phyloP scores from a whole-genome alignment of 2,797 vertebrate species.

The Epinephelus malabaricus region DNA sequence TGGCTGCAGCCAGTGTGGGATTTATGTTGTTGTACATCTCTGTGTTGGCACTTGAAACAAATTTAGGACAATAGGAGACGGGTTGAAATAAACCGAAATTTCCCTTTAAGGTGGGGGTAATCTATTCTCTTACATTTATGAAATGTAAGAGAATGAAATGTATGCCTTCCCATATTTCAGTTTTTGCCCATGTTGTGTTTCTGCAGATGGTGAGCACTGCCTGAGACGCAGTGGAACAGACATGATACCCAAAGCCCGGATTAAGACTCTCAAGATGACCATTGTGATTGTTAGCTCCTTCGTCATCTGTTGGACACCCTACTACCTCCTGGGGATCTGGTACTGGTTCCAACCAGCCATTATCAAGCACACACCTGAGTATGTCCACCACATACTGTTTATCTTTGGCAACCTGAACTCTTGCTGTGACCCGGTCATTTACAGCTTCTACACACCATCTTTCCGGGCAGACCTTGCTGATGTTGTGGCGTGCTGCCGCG shows the following conservation, averaged over 20 bases:
- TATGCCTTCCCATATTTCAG: no score
- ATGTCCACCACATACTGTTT: conserved; percentile 89
- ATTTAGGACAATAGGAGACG: no score
- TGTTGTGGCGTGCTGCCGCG: conserved; percentile 44
- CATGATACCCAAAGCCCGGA: conserved; percentile 89
- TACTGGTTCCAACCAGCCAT: conserved; percentile 92
- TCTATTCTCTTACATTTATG: no score
- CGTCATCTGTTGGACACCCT: conserved; percentile 91
- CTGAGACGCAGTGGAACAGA: conserved; percentile 81
- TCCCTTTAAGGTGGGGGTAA: no score
- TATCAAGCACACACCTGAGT: conserved; percentile 87
- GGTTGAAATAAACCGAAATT: no score
- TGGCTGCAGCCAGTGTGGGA: no score
- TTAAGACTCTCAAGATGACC: conserved; percentile 94
- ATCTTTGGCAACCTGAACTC: conserved; percentile 91
- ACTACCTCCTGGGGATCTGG: conserved; percentile 91
- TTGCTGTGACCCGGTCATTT: conserved; percentile 90
- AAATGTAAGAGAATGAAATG: no score
- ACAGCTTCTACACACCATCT: conserved; percentile 88
- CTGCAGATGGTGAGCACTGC: conserved; percentile 72
- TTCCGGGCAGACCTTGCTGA: conserved; percentile 83
- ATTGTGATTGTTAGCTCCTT: conserved; percentile 90
- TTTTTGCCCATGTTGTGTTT: conserved; percentile 14
- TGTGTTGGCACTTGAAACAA: no score
- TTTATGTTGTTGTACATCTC: no score